Conservation (phyloP, 2,888 invertebrate species). For the Drosophila antonietae region DNA sequence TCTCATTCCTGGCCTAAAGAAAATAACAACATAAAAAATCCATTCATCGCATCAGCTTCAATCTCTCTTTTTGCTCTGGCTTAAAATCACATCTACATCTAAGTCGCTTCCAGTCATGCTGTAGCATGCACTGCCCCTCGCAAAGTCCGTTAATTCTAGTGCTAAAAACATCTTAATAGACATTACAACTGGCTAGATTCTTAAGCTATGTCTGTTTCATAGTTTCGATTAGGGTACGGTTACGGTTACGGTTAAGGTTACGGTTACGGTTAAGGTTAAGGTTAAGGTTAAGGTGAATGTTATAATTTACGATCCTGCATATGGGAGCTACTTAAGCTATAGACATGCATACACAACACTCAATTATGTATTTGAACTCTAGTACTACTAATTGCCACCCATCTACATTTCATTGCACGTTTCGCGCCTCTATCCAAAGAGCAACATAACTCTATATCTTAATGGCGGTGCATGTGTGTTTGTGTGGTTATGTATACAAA, state of each 20-base stretch:
- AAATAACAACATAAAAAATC: conserved; percentile 71
- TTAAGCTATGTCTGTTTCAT: conserved; percentile 50
- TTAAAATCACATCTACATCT: conserved; percentile 79
- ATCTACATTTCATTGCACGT: conserved; percentile 23
- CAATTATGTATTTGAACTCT: conserved; percentile 38
- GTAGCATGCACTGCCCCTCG: conserved; percentile 44
- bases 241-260: conserved; percentile 14
- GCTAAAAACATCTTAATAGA: conserved; percentile 74
- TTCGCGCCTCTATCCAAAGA: conserved; percentile 4
- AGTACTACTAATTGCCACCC: conserved; percentile 28
- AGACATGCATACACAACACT: conserved; percentile 47
- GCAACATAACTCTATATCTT: not conserved
- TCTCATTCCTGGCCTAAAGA: conserved; percentile 44
- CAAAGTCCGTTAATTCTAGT: conserved; percentile 67
- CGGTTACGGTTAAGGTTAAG: conserved; percentile 7
- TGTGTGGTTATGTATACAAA: conserved; percentile 3
- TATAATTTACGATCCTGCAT: conserved; percentile 35
- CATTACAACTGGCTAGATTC: conserved; percentile 66
- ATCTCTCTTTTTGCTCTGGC: conserved; percentile 41
- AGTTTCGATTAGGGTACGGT: conserved; percentile 30
- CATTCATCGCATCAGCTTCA: conserved; percentile 53
- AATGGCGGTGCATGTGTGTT: not conserved
- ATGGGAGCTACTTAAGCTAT: conserved; percentile 30
- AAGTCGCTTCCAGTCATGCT: conserved; percentile 54
- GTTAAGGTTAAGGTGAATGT: conserved; percentile 8